Base-by-base conservation (phyloP, 2,113 vertebrate species). In the Oncorhynchus nerka region DNA sequence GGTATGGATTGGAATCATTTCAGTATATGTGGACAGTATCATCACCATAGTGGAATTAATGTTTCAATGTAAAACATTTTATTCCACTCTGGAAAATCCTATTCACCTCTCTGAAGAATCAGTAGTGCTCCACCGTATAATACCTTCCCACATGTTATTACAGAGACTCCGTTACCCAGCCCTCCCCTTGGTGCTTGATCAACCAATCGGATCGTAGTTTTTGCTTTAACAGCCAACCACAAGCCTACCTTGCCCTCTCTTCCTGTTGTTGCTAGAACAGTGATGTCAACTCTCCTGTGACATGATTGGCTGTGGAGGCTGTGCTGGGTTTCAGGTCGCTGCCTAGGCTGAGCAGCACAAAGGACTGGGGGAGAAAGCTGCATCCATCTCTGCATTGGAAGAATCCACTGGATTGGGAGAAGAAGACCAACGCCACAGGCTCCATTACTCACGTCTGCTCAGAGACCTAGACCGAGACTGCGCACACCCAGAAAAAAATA, bases 251-350 rank as follows among this genome's bases (percentile, higher is more conserved):
- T 20, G 9, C 22, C 6, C 64, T 30, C 26, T 76, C 71, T 77
- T 72, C 71, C 55, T 79, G 78, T 57, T 83, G 82, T 84, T 86
- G 80, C 78, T 81, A 67, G 78, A 75, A 71, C 73, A 67, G 78
- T 87, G 78, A 84, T 80, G 77, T 87, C 81, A 85, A 73, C 8
- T 73, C 61, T 81, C 45, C 48, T 55, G 76, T 78, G 76, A 77
- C 71, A 39, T 30, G 75, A 61, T 83, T 85, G 79, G 83, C 83
- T 62, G 77, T 71, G 80, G 80, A 83, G 79, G 81, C 83, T 62
- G 77, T 61, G 80, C 34, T 82, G 49, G 77, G 28, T 87, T 87
- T 79, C 83, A 87, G 86, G 76, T 84, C 67, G 15, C 66, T 59
- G 48, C 59, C 66, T 68, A 57, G 66, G 73, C 73, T 71, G 73